Evolutionary conservation across 2,888 invertebrate species (phyloP).

Genomic region (Eurytoma adleriae): DNA sequence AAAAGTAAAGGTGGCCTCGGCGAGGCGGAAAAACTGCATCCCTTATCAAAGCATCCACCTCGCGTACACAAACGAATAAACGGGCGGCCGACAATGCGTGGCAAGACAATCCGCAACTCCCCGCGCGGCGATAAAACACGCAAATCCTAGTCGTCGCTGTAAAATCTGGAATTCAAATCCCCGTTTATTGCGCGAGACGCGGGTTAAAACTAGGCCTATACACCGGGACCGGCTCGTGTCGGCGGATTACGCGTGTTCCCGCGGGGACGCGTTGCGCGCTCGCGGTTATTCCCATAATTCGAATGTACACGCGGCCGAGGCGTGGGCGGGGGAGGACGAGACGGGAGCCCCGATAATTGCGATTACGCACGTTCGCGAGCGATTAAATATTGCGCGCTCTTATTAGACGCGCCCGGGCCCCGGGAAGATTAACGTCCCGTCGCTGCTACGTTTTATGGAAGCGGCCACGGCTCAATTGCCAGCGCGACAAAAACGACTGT

Average conservation of each 20-base stretch:
- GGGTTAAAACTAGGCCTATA: not conserved
- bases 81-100: too few relatives aligned
- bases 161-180: conserved; percentile 47
- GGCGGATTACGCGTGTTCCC: conserved; percentile 60
- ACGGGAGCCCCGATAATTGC: conserved; percentile 15
- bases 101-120: too few relatives aligned
- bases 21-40: too few relatives aligned
- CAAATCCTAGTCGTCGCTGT: conserved; percentile 7
- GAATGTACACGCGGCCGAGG: not conserved
- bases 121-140: too few relatives aligned
- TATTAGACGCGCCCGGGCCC: not conserved
- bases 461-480: not conserved
- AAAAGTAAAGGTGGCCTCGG: too few relatives aligned
- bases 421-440: not conserved
- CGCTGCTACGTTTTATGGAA: not conserved
- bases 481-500: not conserved
- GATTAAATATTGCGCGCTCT: conserved; percentile 20
- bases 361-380: conserved; percentile 22
- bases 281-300: conserved; percentile 57
- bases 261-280: conserved; percentile 11
- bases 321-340: too few relatives aligned
- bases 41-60: too few relatives aligned
- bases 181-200: conserved; percentile 12
- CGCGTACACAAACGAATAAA: too few relatives aligned
- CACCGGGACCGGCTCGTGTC: too few relatives aligned